Percentiles rank a stretch among this genome's conserved stretches.
Evolutionary conservation across 2,888 invertebrate genomes (phyloP).

Genomic region (Parochlus steinenii): DNA sequence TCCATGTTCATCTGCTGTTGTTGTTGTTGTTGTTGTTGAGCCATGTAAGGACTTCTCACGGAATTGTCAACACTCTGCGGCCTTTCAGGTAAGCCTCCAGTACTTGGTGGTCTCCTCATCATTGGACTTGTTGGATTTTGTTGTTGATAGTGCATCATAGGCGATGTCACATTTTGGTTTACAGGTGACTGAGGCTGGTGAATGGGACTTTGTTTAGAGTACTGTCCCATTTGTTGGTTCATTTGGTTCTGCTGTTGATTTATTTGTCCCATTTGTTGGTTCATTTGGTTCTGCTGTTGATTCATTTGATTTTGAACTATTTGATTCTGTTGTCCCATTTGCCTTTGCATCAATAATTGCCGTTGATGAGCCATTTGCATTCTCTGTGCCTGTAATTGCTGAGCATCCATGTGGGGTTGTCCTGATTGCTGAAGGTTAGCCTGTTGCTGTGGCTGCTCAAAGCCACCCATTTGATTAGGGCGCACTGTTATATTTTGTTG

Average conservation of each 20-base stretch:
- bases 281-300: conserved; percentile 17
- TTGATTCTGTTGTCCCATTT: conserved; percentile 32
- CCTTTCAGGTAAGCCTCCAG: conserved; percentile 38
- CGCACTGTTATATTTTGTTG: too few species aligned
- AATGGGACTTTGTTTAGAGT: conserved; percentile 25
- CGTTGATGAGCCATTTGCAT: conserved; percentile 25
- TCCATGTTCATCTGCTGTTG: neutral
- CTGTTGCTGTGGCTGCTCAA: conserved; percentile 26
- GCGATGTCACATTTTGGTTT: conserved; percentile 33
- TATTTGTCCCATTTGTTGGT: conserved; percentile 17
- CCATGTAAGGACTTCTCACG: conserved; percentile 16
- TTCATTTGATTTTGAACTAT: conserved; percentile 22
- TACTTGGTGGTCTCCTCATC: conserved; percentile 36
- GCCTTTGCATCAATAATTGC: conserved; percentile 26
- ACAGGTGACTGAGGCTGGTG: conserved; percentile 29
- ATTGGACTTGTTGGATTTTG: conserved; percentile 31
- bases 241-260: conserved; percentile 14
- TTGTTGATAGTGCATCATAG: conserved; percentile 32
- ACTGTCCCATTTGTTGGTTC: conserved; percentile 20
- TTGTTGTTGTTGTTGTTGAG: conserved; percentile 16
- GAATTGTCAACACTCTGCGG: conserved; percentile 41
- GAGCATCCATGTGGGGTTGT: conserved; percentile 24
- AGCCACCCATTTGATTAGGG: conserved; percentile 21
- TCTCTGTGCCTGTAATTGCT: conserved; percentile 34
- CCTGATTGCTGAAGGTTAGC: conserved; percentile 24